A percentile compares a stretch with the other conserved stretches of the same genome.
Conservation (phyloP, 2,888 invertebrate genomes). For the Drosophila gaucha region DNA sequence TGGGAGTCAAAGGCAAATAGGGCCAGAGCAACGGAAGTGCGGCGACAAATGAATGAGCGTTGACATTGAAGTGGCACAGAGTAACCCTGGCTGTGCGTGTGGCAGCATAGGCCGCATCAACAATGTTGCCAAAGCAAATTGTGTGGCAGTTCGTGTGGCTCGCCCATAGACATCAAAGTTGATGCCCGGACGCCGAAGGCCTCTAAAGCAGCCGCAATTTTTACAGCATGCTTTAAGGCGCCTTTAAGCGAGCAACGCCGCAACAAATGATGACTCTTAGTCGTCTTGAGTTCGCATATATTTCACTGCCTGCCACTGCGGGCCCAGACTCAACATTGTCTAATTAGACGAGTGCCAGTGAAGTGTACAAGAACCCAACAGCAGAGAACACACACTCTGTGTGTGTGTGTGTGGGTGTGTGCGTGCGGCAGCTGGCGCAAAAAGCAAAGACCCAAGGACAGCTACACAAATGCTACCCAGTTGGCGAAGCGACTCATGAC, state of each 20-base stretch:
- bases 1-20: slow-evolving; percentile 48
- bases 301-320: slow-evolving; percentile 40
- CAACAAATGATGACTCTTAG: slow-evolving; percentile 55
- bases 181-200: slow-evolving; percentile 21
- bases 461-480: slow-evolving; percentile 58
- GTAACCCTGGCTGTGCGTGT: slow-evolving; percentile 30
- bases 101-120: slow-evolving; percentile 60
- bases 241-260: slow-evolving; percentile 52
- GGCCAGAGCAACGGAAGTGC: slow-evolving; percentile 40
- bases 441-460: slow-evolving; percentile 40
- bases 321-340: slow-evolving; percentile 69
- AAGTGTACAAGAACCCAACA: slow-evolving; percentile 60
- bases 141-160: slow-evolving; percentile 71
- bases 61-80: slow-evolving; percentile 69
- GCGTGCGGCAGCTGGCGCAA: slow-evolving; percentile 34
- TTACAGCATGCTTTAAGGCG: slow-evolving; percentile 56
- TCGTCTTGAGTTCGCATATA: slow-evolving; percentile 35
- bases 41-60: slow-evolving; percentile 70
- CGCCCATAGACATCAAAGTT: slow-evolving; percentile 67
- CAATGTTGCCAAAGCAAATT: slow-evolving; percentile 77
- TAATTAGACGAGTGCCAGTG: slow-evolving; percentile 78
- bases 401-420: background rate
- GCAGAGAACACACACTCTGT: slow-evolving; percentile 9
- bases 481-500: slow-evolving; percentile 64
- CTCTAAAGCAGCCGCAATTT: slow-evolving; percentile 19